Evolutionary conservation across 2,888 invertebrate species (phyloP), one percentile per base, ranked within the genome.

Genomic region (Eupithecia vulgata): DNA sequence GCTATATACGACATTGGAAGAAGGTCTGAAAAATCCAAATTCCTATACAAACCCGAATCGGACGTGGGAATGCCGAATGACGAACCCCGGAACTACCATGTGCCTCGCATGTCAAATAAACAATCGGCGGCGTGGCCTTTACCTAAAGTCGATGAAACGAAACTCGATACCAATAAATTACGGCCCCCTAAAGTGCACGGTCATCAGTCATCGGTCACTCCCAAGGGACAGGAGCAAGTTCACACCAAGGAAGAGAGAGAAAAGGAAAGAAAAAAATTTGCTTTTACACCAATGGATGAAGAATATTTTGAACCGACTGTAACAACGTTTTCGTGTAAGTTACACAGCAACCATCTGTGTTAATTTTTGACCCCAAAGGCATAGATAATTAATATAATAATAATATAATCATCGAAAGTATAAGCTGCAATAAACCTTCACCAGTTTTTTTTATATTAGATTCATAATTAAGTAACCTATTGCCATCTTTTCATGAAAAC

Each of bases 1-100:
- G 90, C 89, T 84, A 89, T 90, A 84, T 88, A 8, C 87, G 85
- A n/a, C 4, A 83, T 90, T 34, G 87, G 81, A 70, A 81, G 81
- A 61, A 86, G 90, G 86, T 81, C 84, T 7, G 81, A 84, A 0
- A 82, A 80, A 5, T 48, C 75, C 0, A 65, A 80, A 5, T 75
- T 71, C 13, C 76, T 82, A 0, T 80, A 83, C 57, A 82, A 21
- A 37, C 0, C 35, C 3, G 13, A 83, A 59, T 73, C 80, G n/a
- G 84, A 86, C 30, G 30, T n/a, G 30, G 30, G 30, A 30, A 30
- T 30, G n/a, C n/a, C n/a, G n/a, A n/a, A n/a, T n/a, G n/a, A n/a
- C n/a, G n/a, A n/a, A n/a, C n/a, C n/a, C n/a, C n/a, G n/a, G n/a
- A n/a, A n/a, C n/a, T n/a, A n/a, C n/a, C n/a, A n/a, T n/a, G n/a